These are phyloP conservation scores for Spisula subtruncata DNA, from an alignment of 2,888 invertebrate species.

Conservation along the genomic window DNA sequence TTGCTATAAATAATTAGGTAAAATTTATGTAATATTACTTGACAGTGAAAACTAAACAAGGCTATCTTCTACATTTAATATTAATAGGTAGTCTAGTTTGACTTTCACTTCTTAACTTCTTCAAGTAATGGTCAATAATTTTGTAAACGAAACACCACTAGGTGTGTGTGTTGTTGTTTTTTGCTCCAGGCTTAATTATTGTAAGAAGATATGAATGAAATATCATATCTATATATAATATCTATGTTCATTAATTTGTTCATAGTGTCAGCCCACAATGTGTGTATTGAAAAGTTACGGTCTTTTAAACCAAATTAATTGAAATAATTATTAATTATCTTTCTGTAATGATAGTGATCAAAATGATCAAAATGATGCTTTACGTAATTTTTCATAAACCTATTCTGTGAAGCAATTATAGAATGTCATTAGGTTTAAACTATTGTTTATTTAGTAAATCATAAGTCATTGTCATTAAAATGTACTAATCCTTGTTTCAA, in stretches of 20 bases:
- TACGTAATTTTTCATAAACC: background rate
- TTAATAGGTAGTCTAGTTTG: no score
- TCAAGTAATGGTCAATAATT: no score
- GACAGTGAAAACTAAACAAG: no score
- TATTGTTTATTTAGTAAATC: background rate
- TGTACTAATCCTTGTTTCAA: background rate
- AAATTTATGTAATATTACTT: no score
- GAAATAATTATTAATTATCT: background rate
- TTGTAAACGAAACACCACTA: no score
- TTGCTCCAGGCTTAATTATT: background rate
- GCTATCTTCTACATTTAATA: no score
- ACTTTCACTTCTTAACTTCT: no score
- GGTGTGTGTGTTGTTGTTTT: background rate
- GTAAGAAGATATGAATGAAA: background rate
- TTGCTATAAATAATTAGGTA: no score
- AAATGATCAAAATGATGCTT: background rate
- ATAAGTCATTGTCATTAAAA: background rate
- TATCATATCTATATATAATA: background rate
- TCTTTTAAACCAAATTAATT: background rate
- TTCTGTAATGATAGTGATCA: background rate
- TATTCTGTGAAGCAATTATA: background rate
- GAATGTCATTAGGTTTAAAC: background rate
- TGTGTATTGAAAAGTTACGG: background rate
- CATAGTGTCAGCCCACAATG: background rate
- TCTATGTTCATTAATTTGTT: background rate